These are phyloP conservation scores for Labeo rohita DNA, from an alignment of 2,113 vertebrate genomes.

Conservation along the genomic window DNA sequence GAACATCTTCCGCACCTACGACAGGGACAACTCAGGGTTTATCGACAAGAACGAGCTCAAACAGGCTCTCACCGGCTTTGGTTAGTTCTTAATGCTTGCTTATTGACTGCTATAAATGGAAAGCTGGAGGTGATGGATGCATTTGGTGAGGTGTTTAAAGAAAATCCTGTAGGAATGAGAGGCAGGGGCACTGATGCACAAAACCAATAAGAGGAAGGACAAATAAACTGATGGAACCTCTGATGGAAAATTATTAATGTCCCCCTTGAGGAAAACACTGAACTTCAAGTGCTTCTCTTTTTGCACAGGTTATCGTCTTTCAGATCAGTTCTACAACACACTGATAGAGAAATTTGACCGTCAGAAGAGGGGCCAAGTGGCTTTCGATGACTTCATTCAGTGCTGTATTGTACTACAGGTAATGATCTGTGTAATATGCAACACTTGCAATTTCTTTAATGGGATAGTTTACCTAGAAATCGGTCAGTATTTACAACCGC, in stretches of 20 bases:
- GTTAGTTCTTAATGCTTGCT: conserved; percentile 78
- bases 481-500: background rate
- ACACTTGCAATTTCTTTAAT: background rate
- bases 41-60: conserved; percentile 97
- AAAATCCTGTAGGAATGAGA: conserved; percentile 7
- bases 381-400: conserved; percentile 99
- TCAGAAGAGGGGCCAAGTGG: conserved; percentile 93
- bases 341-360: conserved; percentile 97
- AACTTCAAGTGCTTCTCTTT: background rate
- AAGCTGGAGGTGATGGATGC: conserved; percentile 39
- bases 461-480: background rate
- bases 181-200: background rate
- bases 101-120: conserved; percentile 50
- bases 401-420: conserved; percentile 98
- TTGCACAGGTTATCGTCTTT: conserved; percentile 89
- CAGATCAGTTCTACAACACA: conserved; percentile 94
- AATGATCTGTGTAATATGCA: conserved; percentile 44
- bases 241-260: conserved; percentile 17
- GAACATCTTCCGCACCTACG: conserved; percentile 96
- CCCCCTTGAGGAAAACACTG: background rate
- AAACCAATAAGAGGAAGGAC: conserved; percentile 10
- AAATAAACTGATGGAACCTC: conserved; percentile 13
- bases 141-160: background rate
- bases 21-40: conserved; percentile 96
- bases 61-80: conserved; percentile 96